These are phyloP conservation scores for Tor tambroides DNA, from an alignment of 2,113 vertebrate species.

Conservation along the genomic window DNA sequence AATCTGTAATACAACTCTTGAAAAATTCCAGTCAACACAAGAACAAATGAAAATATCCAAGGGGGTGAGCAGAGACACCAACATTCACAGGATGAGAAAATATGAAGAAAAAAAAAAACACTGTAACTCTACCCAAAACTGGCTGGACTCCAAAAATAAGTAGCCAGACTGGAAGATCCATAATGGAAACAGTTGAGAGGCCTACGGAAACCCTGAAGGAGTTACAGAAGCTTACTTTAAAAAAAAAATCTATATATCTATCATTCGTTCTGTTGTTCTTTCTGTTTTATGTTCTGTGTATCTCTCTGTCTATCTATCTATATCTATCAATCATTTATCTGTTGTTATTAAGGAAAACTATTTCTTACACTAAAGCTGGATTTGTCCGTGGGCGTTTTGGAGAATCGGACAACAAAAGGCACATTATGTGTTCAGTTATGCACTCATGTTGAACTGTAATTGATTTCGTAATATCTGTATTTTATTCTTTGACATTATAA, in stretches of 20 bases:
- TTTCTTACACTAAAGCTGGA: not conserved
- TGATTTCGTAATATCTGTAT: not conserved
- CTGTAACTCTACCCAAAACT: not conserved
- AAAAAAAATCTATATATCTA: not conserved
- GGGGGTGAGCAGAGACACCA: not conserved
- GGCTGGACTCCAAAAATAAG: conserved; percentile 1
- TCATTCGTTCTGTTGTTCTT: not conserved
- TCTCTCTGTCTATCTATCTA: not conserved
- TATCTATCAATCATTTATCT: not conserved
- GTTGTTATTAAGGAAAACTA: not conserved
- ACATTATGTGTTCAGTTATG: not conserved
- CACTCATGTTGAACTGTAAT: not conserved
- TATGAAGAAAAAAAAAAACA: not conserved
- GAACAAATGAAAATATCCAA: not conserved
- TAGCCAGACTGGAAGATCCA: not conserved
- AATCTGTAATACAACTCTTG: not conserved
- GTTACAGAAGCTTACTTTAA: not conserved
- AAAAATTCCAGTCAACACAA: not conserved
- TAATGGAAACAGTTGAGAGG: not conserved
- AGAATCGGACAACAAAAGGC: not conserved
- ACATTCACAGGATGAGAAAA: not conserved
- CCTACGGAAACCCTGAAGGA: not conserved
- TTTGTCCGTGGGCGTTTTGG: not conserved
- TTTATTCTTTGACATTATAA: not conserved
- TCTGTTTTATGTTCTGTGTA: not conserved